Evolutionary conservation across 2,113 vertebrate genomes (phyloP), one percentile per base, ranked within the genome.

Genomic region (Canis aureus): DNA sequence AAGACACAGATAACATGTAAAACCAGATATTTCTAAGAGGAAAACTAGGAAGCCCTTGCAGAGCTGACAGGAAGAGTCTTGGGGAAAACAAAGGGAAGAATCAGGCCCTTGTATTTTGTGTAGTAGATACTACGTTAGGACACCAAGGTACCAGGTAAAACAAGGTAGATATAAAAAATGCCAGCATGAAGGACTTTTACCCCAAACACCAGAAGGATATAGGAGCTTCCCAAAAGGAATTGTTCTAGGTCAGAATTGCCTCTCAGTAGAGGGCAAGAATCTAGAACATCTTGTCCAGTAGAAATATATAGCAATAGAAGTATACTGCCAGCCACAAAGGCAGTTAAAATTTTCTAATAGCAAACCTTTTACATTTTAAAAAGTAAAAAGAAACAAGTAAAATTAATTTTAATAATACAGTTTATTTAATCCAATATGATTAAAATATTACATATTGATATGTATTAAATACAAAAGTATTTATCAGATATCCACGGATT

Each of bases 311-410:
- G 23, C 25, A 29, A 29, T 10, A 4, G 74, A 76, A 51, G 43
- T 76, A 51, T 76, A 76, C 29, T 59, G 2, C 5, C 94, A 94
- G 3, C 10, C 43, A 82, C 11, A 32, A 2, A 35, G 5, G 20
- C n/a, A 60, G 67, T 43, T 55, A 60, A 79, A 15, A 0, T 43
- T 74, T 74, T 81, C 38, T 5, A 49, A n/a, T 86, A 32, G 55
- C 11, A 43, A 43, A 43, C 43, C 43, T 43, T 43, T 43, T 59
- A 92, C 8, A 49, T 55, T 74, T 19, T 32, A 51, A 60, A 78
- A 79, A 94, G 27, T 81, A 73, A 89, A 76, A 94, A n/a, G 11
- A 81, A 94, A 59, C 27, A 59, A 23, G 32, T 67, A 91, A 86
- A 91, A 32, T 60, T 19, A 29, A 59, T 85, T 64, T 90, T 90